Base-by-base conservation (phyloP, 1,140 invertebrate species). In the Hyposmocoma kahamanoa region DNA sequence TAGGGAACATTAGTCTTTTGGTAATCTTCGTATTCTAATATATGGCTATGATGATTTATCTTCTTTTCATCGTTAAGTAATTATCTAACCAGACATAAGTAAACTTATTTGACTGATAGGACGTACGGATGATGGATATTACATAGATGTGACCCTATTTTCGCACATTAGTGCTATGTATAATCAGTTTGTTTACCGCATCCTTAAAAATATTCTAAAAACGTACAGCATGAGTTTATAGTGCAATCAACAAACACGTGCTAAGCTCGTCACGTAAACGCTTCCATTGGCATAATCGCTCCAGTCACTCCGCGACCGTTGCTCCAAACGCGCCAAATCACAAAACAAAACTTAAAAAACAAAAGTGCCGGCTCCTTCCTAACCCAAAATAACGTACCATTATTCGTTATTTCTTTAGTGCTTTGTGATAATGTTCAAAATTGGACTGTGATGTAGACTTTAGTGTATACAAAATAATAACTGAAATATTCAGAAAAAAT, bases 401-500 rank as follows among this genome's bases (percentile, higher is more conserved):
- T 36, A 36, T 13, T 34, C n/a, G n/a, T 34, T 6, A 34, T 34
- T 9, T 9, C 15, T 26, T 34, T 13, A 34, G 30, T 34, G 30
- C 5, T 34, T n/a, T 34, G 38, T 41, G 38, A 41, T 41, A 41
- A 19, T 17, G 38, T 21, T 10, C 15, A 36, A n/a, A 41, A 15
- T 5, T 10, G 38, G 13, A 5, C 38, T 41, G 19, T 41, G 38
- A 41, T 41, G 10, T 41, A 41, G 15, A n/a, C 30, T 44, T 48
- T 19, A 53, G 56, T 55, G 50, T n/a, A n/a, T n/a, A n/a, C 49
- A 62, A 51, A 54, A 62, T 58, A 55, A n/a, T n/a, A n/a, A 43
- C 30, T 19, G 15, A 22, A 43, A 43, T 17, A 10, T 45, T 47
- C 42, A 51, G 34, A 56, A 48, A 69, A 72, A 63, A 83, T 83